Evolutionary conservation across 2,888 invertebrate species (phyloP).

Genomic region (Ophioninae sp.): DNA sequence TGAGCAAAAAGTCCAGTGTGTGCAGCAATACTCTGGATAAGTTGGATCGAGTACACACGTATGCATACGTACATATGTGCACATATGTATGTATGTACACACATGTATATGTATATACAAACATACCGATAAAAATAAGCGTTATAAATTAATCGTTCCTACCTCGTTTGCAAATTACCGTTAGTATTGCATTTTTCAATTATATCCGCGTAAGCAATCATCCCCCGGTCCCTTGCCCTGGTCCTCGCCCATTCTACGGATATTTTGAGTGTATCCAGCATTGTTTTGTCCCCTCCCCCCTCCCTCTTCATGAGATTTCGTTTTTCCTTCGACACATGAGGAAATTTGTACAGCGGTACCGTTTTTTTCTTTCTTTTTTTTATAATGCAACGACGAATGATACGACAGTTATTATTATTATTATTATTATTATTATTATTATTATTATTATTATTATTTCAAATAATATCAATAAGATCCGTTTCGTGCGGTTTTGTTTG

Average conservation of each 20-base stretch:
- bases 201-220: slow-evolving; percentile 35
- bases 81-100: background rate
- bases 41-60: slow-evolving; percentile 21
- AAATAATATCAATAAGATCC: slow-evolving; percentile 35
- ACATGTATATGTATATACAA: background rate
- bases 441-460: background rate
- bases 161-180: slow-evolving; percentile 65
- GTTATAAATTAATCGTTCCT: slow-evolving; percentile 63
- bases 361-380: slow-evolving; percentile 30
- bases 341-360: slow-evolving; percentile 17
- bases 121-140: slow-evolving; percentile 32
- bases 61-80: slow-evolving; percentile 4
- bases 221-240: background rate
- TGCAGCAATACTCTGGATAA: slow-evolving; percentile 24
- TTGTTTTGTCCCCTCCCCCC: background rate
- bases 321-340: background rate
- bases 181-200: slow-evolving; percentile 52
- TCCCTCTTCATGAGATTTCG: background rate
- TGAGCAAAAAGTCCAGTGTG: slow-evolving; percentile 26
- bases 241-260: background rate
- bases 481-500: slow-evolving; percentile 56
- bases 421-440: slow-evolving; percentile 42
- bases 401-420: slow-evolving; percentile 47
- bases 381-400: slow-evolving; percentile 30
- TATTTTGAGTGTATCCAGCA: background rate